These are phyloP conservation scores for Equus quagga DNA, from an alignment of 2,113 vertebrate species.

Conservation along the genomic window DNA sequence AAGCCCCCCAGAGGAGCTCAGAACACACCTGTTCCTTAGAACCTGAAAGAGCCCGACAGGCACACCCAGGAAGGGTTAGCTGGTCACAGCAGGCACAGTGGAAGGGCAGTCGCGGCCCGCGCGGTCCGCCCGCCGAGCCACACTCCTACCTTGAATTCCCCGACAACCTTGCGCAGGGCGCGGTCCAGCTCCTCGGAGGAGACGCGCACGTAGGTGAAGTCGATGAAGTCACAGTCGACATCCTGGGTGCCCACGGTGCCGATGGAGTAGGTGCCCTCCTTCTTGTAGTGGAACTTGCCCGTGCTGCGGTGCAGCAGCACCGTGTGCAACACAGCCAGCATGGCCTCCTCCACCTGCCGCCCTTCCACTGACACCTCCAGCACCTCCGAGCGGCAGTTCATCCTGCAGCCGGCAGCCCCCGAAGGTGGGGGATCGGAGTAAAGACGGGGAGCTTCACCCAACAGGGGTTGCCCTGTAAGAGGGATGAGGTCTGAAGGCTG, in stretches of 20 bases:
- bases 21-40: not conserved
- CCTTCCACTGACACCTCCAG: constrained; percentile 97
- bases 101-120: rapidly evolving
- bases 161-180: constrained; percentile 94
- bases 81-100: not conserved
- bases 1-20: not conserved
- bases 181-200: constrained; percentile 97
- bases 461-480: constrained; percentile 62
- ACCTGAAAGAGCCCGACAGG: not conserved
- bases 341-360: constrained; percentile 97
- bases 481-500: not conserved
- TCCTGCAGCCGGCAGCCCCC: constrained; percentile 74
- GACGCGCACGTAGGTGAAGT: constrained; percentile 95
- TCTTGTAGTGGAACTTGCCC: constrained; percentile 99
- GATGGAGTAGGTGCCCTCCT: constrained; percentile 99
- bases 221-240: constrained; percentile 98
- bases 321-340: constrained; percentile 95
- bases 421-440: rapidly evolving
- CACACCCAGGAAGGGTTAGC: not conserved
- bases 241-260: constrained; percentile 97
- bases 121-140: not conserved
- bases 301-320: constrained; percentile 97
- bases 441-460: not conserved
- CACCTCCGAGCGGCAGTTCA: constrained; percentile 98
- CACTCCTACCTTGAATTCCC: constrained; percentile 94